Evolutionary conservation across 1,140 invertebrate genomes (phyloP).

Genomic region (Nephotettix cincticeps): DNA sequence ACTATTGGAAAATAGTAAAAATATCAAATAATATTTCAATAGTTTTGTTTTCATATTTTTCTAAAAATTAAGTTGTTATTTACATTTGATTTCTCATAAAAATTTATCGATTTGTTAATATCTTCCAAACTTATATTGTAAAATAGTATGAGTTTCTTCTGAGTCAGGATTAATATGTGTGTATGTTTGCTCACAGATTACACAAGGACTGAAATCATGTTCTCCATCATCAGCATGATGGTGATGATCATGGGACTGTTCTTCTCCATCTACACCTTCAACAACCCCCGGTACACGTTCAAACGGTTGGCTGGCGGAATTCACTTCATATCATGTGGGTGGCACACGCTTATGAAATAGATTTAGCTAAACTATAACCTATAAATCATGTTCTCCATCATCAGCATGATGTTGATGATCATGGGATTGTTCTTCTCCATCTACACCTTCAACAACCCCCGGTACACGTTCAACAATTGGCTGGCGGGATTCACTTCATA

Average conservation of each 20-base stretch:
- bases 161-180: too few species aligned
- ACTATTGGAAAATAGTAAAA: too few species aligned
- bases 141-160: too few species aligned
- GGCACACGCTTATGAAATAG: too few species aligned
- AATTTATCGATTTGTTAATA: too few species aligned
- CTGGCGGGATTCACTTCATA: slow-evolving; percentile 83
- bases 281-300: slow-evolving; percentile 85
- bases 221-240: slow-evolving; percentile 77
- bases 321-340: slow-evolving; percentile 77
- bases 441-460: slow-evolving; percentile 81
- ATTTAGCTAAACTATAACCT: too few species aligned
- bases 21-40: too few species aligned
- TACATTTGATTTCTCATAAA: too few species aligned
- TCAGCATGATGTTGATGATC: slow-evolving; percentile 74
- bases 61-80: too few species aligned
- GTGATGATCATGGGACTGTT: slow-evolving; percentile 77
- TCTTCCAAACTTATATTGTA: too few species aligned
- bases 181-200: too few species aligned
- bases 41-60: too few species aligned
- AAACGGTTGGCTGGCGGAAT: slow-evolving; percentile 84
- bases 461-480: slow-evolving; percentile 86
- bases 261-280: slow-evolving; percentile 84
- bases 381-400: slow-evolving; percentile 84
- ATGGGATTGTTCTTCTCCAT: slow-evolving; percentile 80
- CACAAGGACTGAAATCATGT: slow-evolving; percentile 77